phyloP scores from a whole-genome alignment of 2,888 invertebrate species.

The Halictus quadricinctus region DNA sequence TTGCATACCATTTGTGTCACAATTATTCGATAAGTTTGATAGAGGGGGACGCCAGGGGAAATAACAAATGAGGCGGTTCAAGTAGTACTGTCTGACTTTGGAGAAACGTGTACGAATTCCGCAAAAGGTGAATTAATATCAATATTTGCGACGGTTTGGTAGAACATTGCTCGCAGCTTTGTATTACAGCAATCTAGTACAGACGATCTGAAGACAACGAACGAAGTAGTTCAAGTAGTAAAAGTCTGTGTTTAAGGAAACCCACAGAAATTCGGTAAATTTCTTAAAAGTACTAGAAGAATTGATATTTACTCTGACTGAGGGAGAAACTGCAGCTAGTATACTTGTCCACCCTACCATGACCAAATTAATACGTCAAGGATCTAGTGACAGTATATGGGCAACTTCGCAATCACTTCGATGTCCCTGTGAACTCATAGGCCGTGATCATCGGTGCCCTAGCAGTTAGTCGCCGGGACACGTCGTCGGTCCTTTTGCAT shows the following conservation, averaged over 20 bases:
- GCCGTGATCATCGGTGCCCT: neutral
- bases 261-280: neutral
- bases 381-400: too few species aligned
- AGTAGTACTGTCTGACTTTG: neutral
- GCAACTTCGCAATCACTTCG: constrained; percentile 1
- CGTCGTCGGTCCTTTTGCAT: constrained; percentile 34
- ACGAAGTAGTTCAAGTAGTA: neutral
- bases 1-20: neutral
- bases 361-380: neutral
- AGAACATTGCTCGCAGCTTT: too few species aligned
- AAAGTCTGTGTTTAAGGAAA: neutral
- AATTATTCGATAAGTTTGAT: constrained; percentile 18
- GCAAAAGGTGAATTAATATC: neutral
- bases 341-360: neutral
- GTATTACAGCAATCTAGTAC: too few species aligned
- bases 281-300: neutral
- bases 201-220: neutral
- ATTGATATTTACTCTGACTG: neutral
- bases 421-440: constrained; percentile 5
- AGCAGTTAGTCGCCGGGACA: constrained; percentile 13
- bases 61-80: neutral
- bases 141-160: too few species aligned
- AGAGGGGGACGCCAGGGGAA: neutral
- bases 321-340: neutral
- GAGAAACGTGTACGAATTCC: neutral